Conservation (phyloP, 2,888 invertebrate genomes). For the Dasysyrphus tricinctus region DNA sequence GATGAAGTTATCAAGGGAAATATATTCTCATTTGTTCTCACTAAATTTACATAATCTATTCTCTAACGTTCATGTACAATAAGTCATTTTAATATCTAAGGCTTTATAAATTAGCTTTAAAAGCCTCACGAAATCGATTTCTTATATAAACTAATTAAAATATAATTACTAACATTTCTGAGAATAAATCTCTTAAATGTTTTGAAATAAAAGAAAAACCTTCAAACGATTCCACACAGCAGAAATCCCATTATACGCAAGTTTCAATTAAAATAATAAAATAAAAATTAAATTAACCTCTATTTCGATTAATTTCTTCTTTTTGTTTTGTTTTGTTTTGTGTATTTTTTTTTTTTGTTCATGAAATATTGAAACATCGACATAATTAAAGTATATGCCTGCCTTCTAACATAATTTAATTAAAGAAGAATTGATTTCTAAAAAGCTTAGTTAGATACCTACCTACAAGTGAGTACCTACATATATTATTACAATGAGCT, state of each 20-base stretch:
- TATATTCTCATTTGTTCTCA: too few relatives aligned
- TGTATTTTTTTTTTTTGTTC: background rate
- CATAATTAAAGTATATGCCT: background rate
- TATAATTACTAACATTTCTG: background rate
- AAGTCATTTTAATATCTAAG: too few relatives aligned
- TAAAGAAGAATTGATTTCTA: conserved; percentile 63
- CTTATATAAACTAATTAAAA: background rate
- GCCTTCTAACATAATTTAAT: conserved; percentile 48
- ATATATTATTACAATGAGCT: conserved; percentile 28
- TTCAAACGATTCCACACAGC: background rate
- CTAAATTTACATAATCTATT: too few relatives aligned
- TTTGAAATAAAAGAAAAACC: background rate
- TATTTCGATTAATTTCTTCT: conserved; percentile 22
- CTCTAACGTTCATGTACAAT: too few relatives aligned
- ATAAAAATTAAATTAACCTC: conserved; percentile 32
- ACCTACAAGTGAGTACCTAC: too few relatives aligned
- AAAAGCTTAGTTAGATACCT: conserved; percentile 17
- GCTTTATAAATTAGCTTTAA: too few relatives aligned
- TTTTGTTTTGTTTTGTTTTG: background rate
- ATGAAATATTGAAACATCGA: background rate
- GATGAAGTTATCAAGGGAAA: too few relatives aligned
- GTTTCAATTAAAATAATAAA: background rate
- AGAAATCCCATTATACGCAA: background rate
- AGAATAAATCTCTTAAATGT: background rate
- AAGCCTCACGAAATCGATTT: background rate